Evolutionary conservation across 2,888 invertebrate genomes (phyloP).

Genomic region (Andrena haemorrhoa): DNA sequence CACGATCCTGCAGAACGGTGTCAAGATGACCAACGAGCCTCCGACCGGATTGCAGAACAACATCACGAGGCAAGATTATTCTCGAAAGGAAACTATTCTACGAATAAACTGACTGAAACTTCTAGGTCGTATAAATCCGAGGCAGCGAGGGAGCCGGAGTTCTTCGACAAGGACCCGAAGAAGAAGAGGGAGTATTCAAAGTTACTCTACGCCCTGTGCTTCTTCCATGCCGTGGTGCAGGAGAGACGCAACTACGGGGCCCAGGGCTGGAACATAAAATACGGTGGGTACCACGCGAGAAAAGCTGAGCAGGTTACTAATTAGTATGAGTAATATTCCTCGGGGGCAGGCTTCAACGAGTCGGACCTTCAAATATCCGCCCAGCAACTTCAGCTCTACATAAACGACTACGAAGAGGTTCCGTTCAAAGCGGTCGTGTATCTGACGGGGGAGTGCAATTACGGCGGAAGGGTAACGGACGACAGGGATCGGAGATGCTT

Average conservation of each 20-base stretch:
- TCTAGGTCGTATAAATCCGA: constrained; percentile 86
- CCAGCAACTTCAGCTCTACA: constrained; percentile 86
- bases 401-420: constrained; percentile 85
- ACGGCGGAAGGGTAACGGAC: constrained; percentile 95
- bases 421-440: constrained; percentile 87
- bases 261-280: constrained; percentile 88
- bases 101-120: too few species aligned
- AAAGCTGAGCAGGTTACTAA: not conserved
- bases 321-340: too few species aligned
- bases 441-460: constrained; percentile 91
- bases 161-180: constrained; percentile 86
- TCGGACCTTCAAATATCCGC: constrained; percentile 88
- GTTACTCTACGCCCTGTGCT: constrained; percentile 87
- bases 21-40: too few species aligned
- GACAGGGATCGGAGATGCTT: constrained; percentile 93
- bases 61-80: constrained; percentile 57
- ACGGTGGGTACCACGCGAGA: constrained; percentile 76
- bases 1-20: too few species aligned
- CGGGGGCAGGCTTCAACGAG: constrained; percentile 87
- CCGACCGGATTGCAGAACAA: constrained; percentile 87
- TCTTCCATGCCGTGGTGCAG: constrained; percentile 88
- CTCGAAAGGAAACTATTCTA: too few species aligned
- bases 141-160: constrained; percentile 86
- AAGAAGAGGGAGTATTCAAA: constrained; percentile 86
- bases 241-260: constrained; percentile 87